Percentiles rank a stretch among this genome's conserved stretches.
phyloP scores from a whole-genome alignment of 2,797 vertebrate genomes.

The Agapornis canus region DNA sequence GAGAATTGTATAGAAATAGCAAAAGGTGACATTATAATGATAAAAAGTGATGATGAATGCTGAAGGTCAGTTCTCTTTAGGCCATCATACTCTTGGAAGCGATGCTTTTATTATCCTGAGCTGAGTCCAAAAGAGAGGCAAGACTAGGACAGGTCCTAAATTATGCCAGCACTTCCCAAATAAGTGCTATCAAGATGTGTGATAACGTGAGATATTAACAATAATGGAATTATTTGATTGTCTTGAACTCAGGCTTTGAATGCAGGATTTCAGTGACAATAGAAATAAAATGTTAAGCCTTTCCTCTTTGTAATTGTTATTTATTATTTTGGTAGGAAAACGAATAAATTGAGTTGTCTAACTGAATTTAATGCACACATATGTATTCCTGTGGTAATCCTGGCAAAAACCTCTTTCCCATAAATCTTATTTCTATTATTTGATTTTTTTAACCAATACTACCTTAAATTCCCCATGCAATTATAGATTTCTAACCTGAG shows the following conservation, averaged over 20 bases:
- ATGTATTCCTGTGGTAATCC: background rate
- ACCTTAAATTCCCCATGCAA: fast-evolving
- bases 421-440: background rate
- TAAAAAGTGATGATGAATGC: background rate
- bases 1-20: background rate
- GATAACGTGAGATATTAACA: background rate
- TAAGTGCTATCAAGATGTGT: background rate
- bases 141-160: background rate
- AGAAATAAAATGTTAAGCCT: background rate
- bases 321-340: background rate
- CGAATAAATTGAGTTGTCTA: background rate
- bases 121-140: background rate
- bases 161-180: background rate
- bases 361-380: fast-evolving
- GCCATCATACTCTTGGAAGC: background rate
- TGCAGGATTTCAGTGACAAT: background rate
- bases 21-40: background rate
- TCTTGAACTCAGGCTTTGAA: background rate
- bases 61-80: background rate
- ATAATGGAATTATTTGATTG: background rate
- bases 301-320: background rate
- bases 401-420: background rate
- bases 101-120: background rate
- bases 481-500: background rate
- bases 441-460: background rate